phyloP scores from a whole-genome alignment of 2,113 vertebrate genomes.

The Eublepharis macularius region DNA sequence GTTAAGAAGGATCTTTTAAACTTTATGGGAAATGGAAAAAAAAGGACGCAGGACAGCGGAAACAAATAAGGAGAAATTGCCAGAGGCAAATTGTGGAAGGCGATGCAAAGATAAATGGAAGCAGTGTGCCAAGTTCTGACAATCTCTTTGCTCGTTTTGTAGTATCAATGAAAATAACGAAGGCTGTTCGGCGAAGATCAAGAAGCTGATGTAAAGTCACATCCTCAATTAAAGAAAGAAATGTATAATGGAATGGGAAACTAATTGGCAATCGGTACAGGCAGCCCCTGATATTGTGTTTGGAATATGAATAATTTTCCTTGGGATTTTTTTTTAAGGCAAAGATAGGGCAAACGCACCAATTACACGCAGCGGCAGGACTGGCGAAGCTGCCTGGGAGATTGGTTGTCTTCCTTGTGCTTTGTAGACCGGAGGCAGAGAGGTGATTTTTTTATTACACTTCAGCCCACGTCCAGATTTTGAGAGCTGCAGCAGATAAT shows the following conservation, averaged over 20 bases:
- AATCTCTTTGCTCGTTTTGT: conserved; percentile 1
- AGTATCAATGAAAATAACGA: not conserved
- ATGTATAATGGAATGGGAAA: not conserved
- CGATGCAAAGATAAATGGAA: not conserved
- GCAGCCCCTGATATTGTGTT: not conserved
- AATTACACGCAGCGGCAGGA: not conserved
- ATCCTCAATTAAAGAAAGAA: not conserved
- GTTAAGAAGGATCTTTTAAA: conserved; percentile 5
- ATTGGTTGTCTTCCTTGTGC: not conserved
- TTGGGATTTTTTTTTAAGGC: not conserved
- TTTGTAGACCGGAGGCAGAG: not conserved
- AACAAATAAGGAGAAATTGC: conserved; percentile 24
- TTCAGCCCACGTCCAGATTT: not conserved
- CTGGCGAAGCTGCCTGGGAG: not conserved
- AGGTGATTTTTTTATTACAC: not conserved
- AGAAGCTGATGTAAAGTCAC: not conserved
- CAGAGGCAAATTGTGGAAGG: not conserved
- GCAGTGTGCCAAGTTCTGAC: not conserved
- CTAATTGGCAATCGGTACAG: not conserved
- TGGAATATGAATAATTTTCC: not conserved
- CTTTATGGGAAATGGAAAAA: not conserved
- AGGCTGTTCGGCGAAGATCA: not conserved
- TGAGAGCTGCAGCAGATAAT: not conserved
- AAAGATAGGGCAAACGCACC: not conserved
- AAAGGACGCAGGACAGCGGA: not conserved